These are phyloP conservation scores for Sarcophaga rosellei DNA, from an alignment of 2,888 invertebrate species.

Conservation along the genomic window DNA sequence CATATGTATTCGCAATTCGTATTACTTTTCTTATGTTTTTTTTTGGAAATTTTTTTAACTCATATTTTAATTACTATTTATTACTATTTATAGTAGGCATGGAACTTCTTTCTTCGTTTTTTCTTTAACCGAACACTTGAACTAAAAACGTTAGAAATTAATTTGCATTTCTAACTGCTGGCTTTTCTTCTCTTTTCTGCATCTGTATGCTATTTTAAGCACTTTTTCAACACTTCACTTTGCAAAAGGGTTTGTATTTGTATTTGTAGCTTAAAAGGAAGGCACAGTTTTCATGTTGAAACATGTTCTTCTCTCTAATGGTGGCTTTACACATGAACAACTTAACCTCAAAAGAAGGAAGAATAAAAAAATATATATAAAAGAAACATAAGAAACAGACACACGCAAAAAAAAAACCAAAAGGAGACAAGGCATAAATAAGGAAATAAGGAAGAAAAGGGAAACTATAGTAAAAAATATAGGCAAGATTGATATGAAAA, in stretches of 20 bases:
- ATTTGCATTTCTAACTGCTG: constrained; percentile 18
- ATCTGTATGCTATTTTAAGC: constrained; percentile 38
- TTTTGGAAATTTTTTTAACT: background rate
- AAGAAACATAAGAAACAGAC: constrained; percentile 13
- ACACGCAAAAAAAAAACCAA: constrained; percentile 13
- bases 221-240: constrained; percentile 48
- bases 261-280: constrained; percentile 17
- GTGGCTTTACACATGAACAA: constrained; percentile 56
- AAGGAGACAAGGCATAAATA: constrained; percentile 36
- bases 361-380: constrained; percentile 3
- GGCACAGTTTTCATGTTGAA: constrained; percentile 40
- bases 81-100: background rate
- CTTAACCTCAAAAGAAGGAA: constrained; percentile 63
- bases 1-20: too few species aligned
- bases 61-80: background rate
- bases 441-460: constrained; percentile 45
- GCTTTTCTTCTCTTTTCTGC: background rate
- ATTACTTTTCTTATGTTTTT: background rate
- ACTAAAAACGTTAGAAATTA: constrained; percentile 38
- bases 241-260: constrained; percentile 40
- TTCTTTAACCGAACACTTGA: constrained; percentile 54
- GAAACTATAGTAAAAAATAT: constrained; percentile 11
- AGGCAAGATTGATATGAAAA: background rate
- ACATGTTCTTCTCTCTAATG: constrained; percentile 52
- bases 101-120: constrained; percentile 5